These are phyloP conservation scores for Origma solitaria DNA, from an alignment of 2,113 vertebrate species.

Conservation along the genomic window DNA sequence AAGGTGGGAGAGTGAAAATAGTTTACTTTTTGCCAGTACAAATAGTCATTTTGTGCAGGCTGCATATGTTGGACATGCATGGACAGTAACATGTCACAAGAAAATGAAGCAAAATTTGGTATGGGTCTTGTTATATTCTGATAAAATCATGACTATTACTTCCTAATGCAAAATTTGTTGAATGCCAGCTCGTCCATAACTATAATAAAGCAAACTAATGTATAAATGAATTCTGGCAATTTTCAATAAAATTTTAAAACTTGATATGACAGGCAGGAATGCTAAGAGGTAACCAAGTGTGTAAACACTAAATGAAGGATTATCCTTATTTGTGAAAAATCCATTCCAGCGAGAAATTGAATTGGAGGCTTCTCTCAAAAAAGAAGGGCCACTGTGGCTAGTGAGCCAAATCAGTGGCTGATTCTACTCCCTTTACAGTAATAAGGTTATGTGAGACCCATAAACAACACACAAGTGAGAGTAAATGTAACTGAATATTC, in stretches of 20 bases:
- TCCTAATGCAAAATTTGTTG: conserved; percentile 38
- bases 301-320: conserved; percentile 56
- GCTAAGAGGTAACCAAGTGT: conserved; percentile 50
- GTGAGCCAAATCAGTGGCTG: conserved; percentile 10
- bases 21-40: background rate
- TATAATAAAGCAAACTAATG: conserved; percentile 32
- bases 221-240: conserved; percentile 53
- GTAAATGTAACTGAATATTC: background rate
- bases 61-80: background rate
- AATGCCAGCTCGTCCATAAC: conserved; percentile 17
- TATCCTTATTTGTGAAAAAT: conserved; percentile 53
- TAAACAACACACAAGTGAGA: background rate
- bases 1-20: background rate
- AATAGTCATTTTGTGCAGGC: background rate
- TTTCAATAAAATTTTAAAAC: conserved; percentile 49
- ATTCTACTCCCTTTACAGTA: conserved; percentile 6
- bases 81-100: background rate
- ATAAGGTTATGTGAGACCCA: background rate
- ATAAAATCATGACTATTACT: conserved; percentile 35
- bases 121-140: conserved; percentile 1
- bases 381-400: background rate
- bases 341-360: conserved; percentile 57
- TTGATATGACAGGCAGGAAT: conserved; percentile 35
- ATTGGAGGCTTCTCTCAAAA: background rate
- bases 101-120: conserved; percentile 14